Base-by-base conservation (phyloP, 2,888 invertebrate genomes). In the Lagria hirta region DNA sequence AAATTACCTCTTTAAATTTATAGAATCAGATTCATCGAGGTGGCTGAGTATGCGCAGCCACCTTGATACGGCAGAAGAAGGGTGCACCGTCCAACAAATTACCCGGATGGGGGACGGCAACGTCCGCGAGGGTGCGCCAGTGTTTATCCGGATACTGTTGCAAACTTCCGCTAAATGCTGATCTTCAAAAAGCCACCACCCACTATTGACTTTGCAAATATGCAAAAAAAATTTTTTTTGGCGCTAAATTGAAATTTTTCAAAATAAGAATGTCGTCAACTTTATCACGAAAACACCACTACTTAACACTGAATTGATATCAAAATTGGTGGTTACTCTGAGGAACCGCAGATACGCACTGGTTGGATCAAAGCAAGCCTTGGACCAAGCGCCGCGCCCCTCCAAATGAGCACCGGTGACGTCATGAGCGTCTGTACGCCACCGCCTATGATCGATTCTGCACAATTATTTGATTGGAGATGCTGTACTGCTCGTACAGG, bases 391-490 rank as follows among this genome's bases (percentile, higher is more conserved):
- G 57, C 59, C 57, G 59, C 66, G 60, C 64, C 65, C 65, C 65
- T 57, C 63, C 59, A 61, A 55, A 54, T 69, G 70, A 68, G 69
- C 70, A 70, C 70, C 70, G 70, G 60, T 71, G 70, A 71, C 70
- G 70, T 71, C 70, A 70, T 57, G 60, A 57, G 64, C 64, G 64
- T 66, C 66, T 62, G 59, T 58, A 49, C 52, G 58, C 54, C 51
- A 52, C 60, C 58, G 57, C 54, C 61, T 57, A 47, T 42, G 54
- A 64, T 68, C 66, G 67, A 66, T 66, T 65, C 64, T 65, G 52
- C 57, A 55, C 57, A 60, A 58, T 58, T 52, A 57, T n/a, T n/a
- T n/a, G 47, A 54, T 48, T 48, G 46, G 34, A 27, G 35, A 43
- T 47, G 38, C 23, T 37, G n/a, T n/a, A n/a, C n/a, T n/a, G n/a